Conservation (phyloP, 2,888 invertebrate genomes). For the Scaptodrosophila latifasciaeformis region DNA sequence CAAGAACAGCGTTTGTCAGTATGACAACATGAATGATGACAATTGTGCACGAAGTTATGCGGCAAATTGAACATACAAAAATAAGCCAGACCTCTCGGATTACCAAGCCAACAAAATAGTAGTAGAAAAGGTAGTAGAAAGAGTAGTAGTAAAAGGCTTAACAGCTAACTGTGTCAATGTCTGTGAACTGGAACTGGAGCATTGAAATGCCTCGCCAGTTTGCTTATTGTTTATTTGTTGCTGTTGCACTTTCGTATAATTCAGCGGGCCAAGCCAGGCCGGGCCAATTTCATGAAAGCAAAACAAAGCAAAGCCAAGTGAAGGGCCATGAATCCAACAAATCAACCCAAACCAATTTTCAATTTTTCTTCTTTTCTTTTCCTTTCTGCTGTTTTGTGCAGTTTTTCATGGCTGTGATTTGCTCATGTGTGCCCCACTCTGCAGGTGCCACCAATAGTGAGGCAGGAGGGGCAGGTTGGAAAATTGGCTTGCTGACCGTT, state of each 20-base stretch:
- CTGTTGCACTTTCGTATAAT: constrained; percentile 38
- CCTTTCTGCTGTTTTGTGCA: not conserved
- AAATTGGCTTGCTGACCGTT: not conserved
- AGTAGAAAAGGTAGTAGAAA: not conserved
- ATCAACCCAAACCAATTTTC: constrained; percentile 30
- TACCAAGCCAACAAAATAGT: too few species aligned
- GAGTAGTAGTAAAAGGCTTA: not conserved
- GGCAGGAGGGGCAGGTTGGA: constrained; percentile 1
- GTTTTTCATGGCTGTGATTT: constrained; percentile 29
- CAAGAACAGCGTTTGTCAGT: too few species aligned
- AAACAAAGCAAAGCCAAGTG: too few species aligned
- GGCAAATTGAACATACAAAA: not conserved
- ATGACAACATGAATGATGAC: constrained; percentile 19
- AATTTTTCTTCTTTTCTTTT: not conserved
- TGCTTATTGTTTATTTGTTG: constrained; percentile 31
- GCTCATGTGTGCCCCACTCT: constrained; percentile 21
- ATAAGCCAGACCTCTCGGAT: too few species aligned
- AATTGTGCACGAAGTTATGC: constrained; percentile 6
- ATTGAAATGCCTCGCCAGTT: constrained; percentile 34
- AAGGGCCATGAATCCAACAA: constrained; percentile 41
- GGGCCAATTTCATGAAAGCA: constrained; percentile 30
- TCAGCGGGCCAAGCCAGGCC: constrained; percentile 19
- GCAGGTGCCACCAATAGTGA: not conserved
- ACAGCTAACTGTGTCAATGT: constrained; percentile 62
- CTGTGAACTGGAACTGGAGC: constrained; percentile 70